Percentiles rank a stretch among this genome's conserved stretches.
These are phyloP conservation scores for Lycia hirtaria DNA, from an alignment of 2,888 invertebrate species.

Conservation along the genomic window DNA sequence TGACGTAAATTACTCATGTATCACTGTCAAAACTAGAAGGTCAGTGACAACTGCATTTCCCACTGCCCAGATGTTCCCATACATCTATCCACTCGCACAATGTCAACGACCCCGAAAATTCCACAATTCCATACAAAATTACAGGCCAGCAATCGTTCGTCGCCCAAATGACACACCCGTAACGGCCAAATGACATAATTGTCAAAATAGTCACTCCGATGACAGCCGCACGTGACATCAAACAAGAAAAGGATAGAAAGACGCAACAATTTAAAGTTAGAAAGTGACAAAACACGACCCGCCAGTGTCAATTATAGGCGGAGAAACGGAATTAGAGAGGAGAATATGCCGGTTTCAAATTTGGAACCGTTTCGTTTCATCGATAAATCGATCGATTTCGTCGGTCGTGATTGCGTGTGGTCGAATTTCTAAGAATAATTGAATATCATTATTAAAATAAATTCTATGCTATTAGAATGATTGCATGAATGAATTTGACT, in stretches of 20 bases:
- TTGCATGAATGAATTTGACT: constrained; percentile 69
- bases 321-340: constrained; percentile 83
- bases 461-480: constrained; percentile 76
- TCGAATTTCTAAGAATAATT: constrained; percentile 81
- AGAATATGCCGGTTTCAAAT: constrained; percentile 78
- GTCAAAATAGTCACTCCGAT: constrained; percentile 83
- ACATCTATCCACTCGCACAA: constrained; percentile 60
- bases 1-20: not conserved
- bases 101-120: constrained; percentile 78
- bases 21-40: constrained; percentile 16
- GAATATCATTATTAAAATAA: constrained; percentile 77
- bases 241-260: constrained; percentile 56
- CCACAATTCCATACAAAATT: constrained; percentile 81
- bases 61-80: constrained; percentile 78
- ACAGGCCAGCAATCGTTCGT: constrained; percentile 79
- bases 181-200: constrained; percentile 85
- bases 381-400: constrained; percentile 83
- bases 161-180: constrained; percentile 83
- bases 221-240: constrained; percentile 82
- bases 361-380: constrained; percentile 83
- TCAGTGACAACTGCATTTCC: constrained; percentile 43
- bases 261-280: constrained; percentile 38
- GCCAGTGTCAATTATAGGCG: constrained; percentile 84
- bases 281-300: constrained; percentile 68
- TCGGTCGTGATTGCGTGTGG: constrained; percentile 78